Evolutionary conservation across 2,797 vertebrate species (phyloP).

Genomic region (Lates japonicus): DNA sequence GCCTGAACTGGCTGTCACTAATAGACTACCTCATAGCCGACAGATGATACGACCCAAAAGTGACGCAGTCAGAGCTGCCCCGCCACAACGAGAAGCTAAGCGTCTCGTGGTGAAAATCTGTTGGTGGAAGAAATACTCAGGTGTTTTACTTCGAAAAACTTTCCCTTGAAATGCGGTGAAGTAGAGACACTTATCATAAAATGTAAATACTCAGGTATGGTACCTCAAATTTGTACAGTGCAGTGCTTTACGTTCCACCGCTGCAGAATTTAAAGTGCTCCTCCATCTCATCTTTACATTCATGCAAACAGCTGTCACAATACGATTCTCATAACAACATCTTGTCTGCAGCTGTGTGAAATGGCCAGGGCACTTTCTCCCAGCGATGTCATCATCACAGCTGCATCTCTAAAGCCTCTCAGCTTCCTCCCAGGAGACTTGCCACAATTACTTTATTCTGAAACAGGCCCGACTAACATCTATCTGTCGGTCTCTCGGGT

Average conservation of each 20-base stretch:
- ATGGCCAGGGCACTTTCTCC: constrained; percentile 63
- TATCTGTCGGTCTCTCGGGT: constrained; percentile 25
- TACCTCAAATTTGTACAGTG: background rate
- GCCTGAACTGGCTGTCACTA: constrained; percentile 17
- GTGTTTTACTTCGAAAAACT: background rate
- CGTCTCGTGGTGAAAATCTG: constrained; percentile 10
- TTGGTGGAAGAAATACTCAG: background rate
- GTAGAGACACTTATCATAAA: too few species aligned
- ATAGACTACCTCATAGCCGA: constrained; percentile 20
- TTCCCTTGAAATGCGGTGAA: too few species aligned
- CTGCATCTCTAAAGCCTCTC: constrained; percentile 75
- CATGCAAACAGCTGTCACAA: constrained; percentile 56
- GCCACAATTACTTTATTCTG: constrained; percentile 55
- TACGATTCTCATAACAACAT: constrained; percentile 40
- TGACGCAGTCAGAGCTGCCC: background rate
- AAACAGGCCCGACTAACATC: constrained; percentile 46
- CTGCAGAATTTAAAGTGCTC: constrained; percentile 53
- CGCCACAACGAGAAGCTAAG: constrained; percentile 10
- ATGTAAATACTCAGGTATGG: background rate
- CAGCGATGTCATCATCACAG: constrained; percentile 75
- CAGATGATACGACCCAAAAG: constrained; percentile 29
- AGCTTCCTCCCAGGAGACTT: constrained; percentile 65
- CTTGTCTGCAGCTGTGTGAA: constrained; percentile 76
- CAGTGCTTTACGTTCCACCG: background rate
- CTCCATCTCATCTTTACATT: constrained; percentile 47